Base-by-base conservation (phyloP, 2,888 invertebrate genomes). In the Pristionchus fissidentatus region DNA sequence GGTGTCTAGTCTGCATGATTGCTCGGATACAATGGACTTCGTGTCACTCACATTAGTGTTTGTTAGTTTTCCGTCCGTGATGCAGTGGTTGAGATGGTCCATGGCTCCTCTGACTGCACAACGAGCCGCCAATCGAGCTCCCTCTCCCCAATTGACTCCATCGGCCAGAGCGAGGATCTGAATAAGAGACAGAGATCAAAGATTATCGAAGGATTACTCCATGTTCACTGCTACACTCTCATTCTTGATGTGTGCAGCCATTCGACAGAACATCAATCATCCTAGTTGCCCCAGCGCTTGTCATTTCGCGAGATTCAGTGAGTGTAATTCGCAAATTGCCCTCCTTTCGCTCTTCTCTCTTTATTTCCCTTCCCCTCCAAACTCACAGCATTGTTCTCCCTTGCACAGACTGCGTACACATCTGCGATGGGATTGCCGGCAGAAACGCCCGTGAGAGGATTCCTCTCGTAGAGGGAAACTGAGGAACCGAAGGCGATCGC, bases 101-200 rank as follows among this genome's bases (percentile, higher is more conserved):
- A 96, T 94, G 90, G 95, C 95, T 41, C 96, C 96, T 90, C 96
- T 96, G 26, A 96, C 95, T 0, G 96, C 96, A 84, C 96, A 96
- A 70, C 92, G 66, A 3, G 89, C 89, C 29, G 89, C 89, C 70
- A 88, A 84, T 82, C 89, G 79, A 2, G 96, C 95, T 90, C 96
- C 96, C 92, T 96, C 95, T 93, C 96, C 96, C 96, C 96, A 97
- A 93, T 97, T 96, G 2, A 96, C 96, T 38, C 96, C 96, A 93
- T 96, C 96, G 3, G 96, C 96, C 84, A 97, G 94, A 22, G 95
- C 95, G 92, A 96, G 93, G 84, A 96, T 94, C 83, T 86, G 77
- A 10, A 35, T 38, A 32, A 75, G 13, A 75, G n/a, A n/a, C n/a
- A 62, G n/a, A 41, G 22, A 46, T 38, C 8, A 22, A 49, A 70